Percentiles rank a stretch among this genome's conserved stretches.
Conservation (phyloP, 2,113 vertebrate genomes). For the Jacana jacana region DNA sequence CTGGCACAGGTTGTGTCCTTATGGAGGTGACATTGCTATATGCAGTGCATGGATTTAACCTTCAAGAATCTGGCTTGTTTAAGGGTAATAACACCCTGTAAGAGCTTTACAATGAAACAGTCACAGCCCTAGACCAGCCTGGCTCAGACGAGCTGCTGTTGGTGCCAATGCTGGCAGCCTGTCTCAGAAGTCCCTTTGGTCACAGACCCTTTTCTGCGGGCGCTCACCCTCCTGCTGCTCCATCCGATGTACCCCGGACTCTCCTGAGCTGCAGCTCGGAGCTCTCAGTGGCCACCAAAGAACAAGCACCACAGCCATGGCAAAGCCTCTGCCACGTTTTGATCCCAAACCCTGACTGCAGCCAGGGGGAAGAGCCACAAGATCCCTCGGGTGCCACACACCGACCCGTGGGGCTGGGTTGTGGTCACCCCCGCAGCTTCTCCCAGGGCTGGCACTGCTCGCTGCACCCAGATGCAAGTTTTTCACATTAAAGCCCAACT, state of each 20-base stretch:
- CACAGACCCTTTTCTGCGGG: neutral
- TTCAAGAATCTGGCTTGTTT: neutral
- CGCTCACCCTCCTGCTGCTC: neutral
- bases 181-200: neutral
- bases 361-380: neutral
- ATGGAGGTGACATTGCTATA: neutral
- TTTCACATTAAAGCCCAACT: neutral
- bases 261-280: neutral
- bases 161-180: neutral
- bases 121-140: neutral
- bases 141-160: neutral
- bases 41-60: neutral
- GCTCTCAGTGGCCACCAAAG: neutral
- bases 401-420: neutral
- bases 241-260: neutral
- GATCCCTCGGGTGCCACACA: fast-evolving
- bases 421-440: neutral
- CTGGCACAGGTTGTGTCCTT: neutral
- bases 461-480: neutral
- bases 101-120: neutral
- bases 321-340: neutral
- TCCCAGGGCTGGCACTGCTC: neutral
- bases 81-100: neutral
- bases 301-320: neutral
- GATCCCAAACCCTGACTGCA: neutral